These are phyloP conservation scores for Siniperca undulata DNA, from an alignment of 2,797 vertebrate species.

Conservation along the genomic window DNA sequence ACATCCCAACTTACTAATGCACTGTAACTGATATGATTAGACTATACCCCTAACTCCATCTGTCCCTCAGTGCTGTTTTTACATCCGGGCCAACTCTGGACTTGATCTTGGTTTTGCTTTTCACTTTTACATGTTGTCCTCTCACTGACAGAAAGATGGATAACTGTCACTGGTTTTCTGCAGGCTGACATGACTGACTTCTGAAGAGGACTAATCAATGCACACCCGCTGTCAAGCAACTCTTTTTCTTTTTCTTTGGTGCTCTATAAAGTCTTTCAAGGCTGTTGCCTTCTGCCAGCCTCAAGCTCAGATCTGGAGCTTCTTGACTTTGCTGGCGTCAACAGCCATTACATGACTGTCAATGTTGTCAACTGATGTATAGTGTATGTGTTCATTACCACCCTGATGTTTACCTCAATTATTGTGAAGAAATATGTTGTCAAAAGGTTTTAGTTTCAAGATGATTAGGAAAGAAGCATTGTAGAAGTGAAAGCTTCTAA, in stretches of 20 bases:
- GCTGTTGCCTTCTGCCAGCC: constrained; percentile 24
- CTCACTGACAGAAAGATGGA: constrained; percentile 49
- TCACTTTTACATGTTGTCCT: constrained; percentile 1
- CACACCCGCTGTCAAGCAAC: constrained; percentile 20
- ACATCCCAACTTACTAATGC: neutral
- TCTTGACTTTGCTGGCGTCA: neutral
- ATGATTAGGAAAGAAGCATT: neutral
- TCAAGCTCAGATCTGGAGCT: constrained; percentile 12
- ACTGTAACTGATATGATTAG: constrained; percentile 11
- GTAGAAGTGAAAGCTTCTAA: constrained; percentile 5
- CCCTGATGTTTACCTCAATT: constrained; percentile 12
- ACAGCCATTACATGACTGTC: neutral
- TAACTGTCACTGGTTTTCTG: constrained; percentile 41
- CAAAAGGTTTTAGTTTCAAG: constrained; percentile 1
- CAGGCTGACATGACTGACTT: constrained; percentile 38
- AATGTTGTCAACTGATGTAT: neutral
- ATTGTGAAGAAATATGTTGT: constrained; percentile 14
- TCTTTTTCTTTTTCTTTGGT: neutral
- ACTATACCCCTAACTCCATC: neutral
- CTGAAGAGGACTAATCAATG: constrained; percentile 29
- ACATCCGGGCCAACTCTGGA: neutral
- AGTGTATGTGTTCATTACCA: too few relatives aligned
- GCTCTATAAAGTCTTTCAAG: constrained; percentile 29
- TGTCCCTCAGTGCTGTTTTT: neutral
- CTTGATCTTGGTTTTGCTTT: constrained; percentile 4